Conservation (phyloP, 2,888 invertebrate genomes). For the Eupithecia vulgata region DNA sequence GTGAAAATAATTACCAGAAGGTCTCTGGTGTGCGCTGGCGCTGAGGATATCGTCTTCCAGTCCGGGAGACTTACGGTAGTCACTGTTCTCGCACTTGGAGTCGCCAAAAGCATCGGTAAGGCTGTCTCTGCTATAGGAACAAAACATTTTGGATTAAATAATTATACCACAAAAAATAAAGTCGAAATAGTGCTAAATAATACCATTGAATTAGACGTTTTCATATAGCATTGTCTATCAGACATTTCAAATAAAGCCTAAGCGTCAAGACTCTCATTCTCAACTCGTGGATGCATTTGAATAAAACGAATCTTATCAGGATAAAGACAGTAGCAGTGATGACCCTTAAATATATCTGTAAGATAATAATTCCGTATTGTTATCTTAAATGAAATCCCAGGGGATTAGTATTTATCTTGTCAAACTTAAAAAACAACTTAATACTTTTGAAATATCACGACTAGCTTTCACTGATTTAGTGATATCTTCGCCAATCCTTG, state of each 20-base stretch:
- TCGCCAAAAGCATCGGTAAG: slow-evolving; percentile 89
- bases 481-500: too few species aligned
- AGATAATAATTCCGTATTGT: too few species aligned
- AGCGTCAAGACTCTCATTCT: too few species aligned
- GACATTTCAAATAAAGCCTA: background rate
- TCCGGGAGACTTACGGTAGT: slow-evolving; percentile 84
- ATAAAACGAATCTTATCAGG: background rate
- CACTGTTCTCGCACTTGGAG: slow-evolving; percentile 84
- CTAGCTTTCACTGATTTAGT: too few species aligned
- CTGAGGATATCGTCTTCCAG: slow-evolving; percentile 83
- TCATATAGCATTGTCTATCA: background rate
- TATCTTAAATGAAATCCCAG: too few species aligned
- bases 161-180: background rate
- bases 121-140: slow-evolving; percentile 82
- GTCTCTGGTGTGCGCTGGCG: slow-evolving; percentile 83
- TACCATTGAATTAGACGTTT: background rate
- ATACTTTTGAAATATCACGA: too few species aligned
- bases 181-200: background rate
- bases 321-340: background rate
- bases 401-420: too few species aligned
- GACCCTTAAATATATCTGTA: too few species aligned
- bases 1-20: slow-evolving; percentile 81
- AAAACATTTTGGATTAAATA: background rate
- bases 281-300: background rate
- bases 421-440: too few species aligned